Evolutionary conservation across 2,113 vertebrate species (phyloP).

Genomic region (Sapayoa aenigma): DNA sequence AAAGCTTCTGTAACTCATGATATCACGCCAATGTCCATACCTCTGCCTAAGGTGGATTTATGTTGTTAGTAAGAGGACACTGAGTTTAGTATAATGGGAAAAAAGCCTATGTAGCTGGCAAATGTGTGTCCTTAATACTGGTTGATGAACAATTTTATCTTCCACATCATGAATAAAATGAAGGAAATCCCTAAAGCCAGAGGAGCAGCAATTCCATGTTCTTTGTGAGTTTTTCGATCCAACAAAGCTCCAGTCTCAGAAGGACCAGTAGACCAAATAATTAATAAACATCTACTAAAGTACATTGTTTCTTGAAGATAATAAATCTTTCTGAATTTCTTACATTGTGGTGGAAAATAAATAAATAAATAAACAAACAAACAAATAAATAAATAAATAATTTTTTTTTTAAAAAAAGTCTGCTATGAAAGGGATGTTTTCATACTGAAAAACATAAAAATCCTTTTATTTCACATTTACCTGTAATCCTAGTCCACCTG

Average conservation of each 20-base stretch:
- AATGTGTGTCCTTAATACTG: not conserved
- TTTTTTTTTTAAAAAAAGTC: not conserved
- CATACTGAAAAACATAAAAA: not conserved
- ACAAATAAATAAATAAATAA: no score
- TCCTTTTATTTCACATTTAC: not conserved
- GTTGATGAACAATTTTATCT: not conserved
- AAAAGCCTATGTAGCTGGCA: not conserved
- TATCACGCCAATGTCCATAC: not conserved
- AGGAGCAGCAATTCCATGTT: not conserved
- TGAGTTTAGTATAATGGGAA: not conserved
- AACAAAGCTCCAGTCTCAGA: not conserved
- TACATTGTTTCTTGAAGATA: not conserved
- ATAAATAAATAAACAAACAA: not conserved
- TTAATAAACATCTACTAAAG: not conserved
- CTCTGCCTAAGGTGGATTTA: not conserved
- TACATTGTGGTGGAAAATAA: not conserved
- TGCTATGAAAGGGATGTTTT: not conserved
- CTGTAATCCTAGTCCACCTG: not conserved
- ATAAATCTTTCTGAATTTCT: not conserved
- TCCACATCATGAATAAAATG: not conserved
- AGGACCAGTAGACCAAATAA: not conserved
- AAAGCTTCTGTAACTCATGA: slow-evolving; percentile 21
- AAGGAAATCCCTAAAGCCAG: not conserved
- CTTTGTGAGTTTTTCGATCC: not conserved
- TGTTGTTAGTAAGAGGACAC: not conserved